phyloP scores from a whole-genome alignment of 2,888 invertebrate species.

The Pollenia labialis region DNA sequence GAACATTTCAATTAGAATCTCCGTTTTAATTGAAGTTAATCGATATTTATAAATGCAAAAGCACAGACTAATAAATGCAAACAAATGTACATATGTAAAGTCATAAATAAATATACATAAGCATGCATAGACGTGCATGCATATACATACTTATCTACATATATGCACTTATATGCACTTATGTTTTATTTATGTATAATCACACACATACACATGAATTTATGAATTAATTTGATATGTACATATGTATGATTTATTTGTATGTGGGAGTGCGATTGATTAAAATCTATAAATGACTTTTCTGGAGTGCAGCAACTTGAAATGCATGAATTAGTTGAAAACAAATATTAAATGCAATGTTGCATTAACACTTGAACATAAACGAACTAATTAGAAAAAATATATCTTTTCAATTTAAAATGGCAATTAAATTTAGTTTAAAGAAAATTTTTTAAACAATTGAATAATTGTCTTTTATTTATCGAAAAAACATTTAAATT shows the following conservation, averaged over 20 bases:
- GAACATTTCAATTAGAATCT: constrained; percentile 44
- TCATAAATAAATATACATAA: constrained; percentile 1
- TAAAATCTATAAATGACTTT: constrained; percentile 63
- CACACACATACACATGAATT: background rate
- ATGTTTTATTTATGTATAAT: background rate
- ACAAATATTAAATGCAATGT: constrained; percentile 57
- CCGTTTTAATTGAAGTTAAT: constrained; percentile 61
- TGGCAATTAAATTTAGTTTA: constrained; percentile 19
- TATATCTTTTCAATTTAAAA: background rate
- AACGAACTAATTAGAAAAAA: constrained; percentile 41
- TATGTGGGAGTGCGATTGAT: constrained; percentile 5
- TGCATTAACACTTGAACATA: constrained; percentile 62
- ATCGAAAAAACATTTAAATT: no score
- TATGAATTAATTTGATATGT: constrained; percentile 20
- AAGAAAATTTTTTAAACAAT: constrained; percentile 10
- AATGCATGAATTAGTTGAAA: constrained; percentile 53
- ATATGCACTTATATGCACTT: constrained; percentile 25
- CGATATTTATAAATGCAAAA: constrained; percentile 56
- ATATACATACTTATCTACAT: background rate
- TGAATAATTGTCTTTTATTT: background rate
- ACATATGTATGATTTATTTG: background rate
- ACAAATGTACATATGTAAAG: background rate
- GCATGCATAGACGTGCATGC: background rate
- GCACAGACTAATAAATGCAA: constrained; percentile 14
- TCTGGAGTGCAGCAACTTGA: constrained; percentile 51